Conservation (phyloP, 2,888 invertebrate genomes). For the Linyphia triangularis region DNA sequence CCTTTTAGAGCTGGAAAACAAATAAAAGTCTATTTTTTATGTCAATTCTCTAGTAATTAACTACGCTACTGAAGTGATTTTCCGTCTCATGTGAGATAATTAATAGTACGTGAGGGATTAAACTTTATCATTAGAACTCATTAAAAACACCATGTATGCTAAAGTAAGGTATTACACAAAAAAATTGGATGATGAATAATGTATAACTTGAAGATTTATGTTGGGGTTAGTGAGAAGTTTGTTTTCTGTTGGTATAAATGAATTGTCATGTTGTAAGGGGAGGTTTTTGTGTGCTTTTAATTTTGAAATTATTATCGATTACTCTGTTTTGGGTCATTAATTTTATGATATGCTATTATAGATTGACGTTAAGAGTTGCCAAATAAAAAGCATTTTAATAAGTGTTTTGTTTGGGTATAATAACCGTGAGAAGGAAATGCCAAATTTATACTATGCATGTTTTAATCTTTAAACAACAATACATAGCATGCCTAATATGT, state of each 20-base stretch:
- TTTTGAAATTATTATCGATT: too few species aligned
- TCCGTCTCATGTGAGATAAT: neutral
- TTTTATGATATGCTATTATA: too few species aligned
- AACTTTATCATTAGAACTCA: neutral
- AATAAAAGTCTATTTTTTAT: constrained; percentile 18
- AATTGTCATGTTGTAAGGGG: too few species aligned
- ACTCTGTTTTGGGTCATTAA: too few species aligned
- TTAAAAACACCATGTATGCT: neutral
- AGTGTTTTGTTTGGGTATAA: too few species aligned
- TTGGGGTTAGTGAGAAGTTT: neutral
- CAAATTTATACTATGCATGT: too few species aligned
- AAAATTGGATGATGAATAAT: neutral
- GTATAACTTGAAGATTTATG: neutral
- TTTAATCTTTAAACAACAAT: too few species aligned
- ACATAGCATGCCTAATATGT: too few species aligned
- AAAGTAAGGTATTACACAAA: neutral
- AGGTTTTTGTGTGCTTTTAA: too few species aligned
- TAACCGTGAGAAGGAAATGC: too few species aligned
- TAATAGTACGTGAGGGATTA: neutral
- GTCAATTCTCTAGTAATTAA: neutral
- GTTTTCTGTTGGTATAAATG: neutral
- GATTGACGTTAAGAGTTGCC: too few species aligned
- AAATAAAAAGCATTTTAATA: too few species aligned
- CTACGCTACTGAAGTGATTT: neutral
- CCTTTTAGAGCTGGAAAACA: neutral